A percentile compares a stretch with the other conserved stretches of the same genome.
Conservation (phyloP, 2,797 vertebrate species). For the Synaphobranchus kaupii region DNA sequence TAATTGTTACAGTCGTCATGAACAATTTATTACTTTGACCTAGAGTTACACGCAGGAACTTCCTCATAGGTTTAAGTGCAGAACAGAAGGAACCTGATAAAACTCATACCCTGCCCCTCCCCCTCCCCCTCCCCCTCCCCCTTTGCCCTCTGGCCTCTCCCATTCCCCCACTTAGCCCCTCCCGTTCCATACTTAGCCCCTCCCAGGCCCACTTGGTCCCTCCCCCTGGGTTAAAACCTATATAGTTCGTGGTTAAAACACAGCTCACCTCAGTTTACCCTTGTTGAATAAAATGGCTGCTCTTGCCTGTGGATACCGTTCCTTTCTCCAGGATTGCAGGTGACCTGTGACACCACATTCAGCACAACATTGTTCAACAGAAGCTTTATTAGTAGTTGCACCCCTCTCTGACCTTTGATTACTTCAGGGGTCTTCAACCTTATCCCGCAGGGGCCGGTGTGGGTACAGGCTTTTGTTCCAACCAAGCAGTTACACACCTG, state of each 20-base stretch:
- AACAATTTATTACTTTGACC: not conserved
- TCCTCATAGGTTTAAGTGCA: not conserved
- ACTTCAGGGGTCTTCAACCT: too few relatives aligned
- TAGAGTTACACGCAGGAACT: not conserved
- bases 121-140: not conserved
- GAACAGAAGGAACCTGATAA: not conserved
- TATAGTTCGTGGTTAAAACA: not conserved
- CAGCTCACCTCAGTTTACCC: slow-evolving; percentile 43
- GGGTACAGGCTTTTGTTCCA: too few relatives aligned
- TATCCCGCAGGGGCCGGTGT: too few relatives aligned
- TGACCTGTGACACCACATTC: slow-evolving; percentile 18
- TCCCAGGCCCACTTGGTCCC: not conserved
- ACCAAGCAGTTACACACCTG: too few relatives aligned
- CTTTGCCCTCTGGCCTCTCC: not conserved
- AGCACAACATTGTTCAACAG: not conserved
- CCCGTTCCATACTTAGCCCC: too few relatives aligned
- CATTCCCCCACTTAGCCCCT: too few relatives aligned
- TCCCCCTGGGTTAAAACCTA: not conserved
- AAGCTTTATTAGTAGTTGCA: not conserved
- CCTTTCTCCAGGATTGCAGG: slow-evolving; percentile 25
- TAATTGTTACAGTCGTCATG: too few relatives aligned
- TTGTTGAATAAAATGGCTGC: slow-evolving; percentile 28
- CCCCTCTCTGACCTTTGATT: not conserved
- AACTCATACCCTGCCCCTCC: not conserved
- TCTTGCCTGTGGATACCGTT: slow-evolving; percentile 29